Conservation (phyloP, 2,797 vertebrate species). For the Tolypeutes matacus region DNA sequence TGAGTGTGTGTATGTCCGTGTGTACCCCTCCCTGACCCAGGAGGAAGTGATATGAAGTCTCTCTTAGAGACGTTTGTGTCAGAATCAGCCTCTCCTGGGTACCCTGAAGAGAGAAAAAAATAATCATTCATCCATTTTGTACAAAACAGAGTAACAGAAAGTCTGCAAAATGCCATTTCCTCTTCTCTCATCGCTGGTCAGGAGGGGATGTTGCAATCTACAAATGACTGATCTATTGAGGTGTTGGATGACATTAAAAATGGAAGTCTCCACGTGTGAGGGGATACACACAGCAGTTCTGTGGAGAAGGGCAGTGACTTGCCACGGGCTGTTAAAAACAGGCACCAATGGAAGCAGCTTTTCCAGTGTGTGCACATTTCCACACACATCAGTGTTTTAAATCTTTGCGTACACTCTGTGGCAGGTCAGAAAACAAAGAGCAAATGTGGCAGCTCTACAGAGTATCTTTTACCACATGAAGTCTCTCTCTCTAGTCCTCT, state of each 20-base stretch:
- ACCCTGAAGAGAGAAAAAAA: neutral
- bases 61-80: neutral
- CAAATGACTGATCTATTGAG: neutral
- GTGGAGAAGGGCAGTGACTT: neutral
- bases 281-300: neutral
- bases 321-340: neutral
- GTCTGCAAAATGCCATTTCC: slow-evolving; percentile 61
- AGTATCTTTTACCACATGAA: no score
- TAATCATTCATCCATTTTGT: slow-evolving; percentile 62
- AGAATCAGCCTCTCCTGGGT: neutral
- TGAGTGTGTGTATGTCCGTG: neutral
- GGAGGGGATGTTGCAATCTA: slow-evolving; percentile 7
- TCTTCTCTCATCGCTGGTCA: slow-evolving; percentile 40
- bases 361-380: rapidly evolving
- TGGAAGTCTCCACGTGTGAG: neutral
- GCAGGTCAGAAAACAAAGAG: neutral
- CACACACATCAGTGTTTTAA: no score
- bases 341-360: neutral
- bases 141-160: neutral
- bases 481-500: neutral
- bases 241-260: neutral
- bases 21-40: neutral
- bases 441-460: rapidly evolving
- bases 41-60: neutral
- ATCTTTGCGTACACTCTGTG: neutral